Percentiles rank a stretch among this genome's conserved stretches.
These are phyloP conservation scores for Cydia splendana DNA, from an alignment of 1,140 invertebrate species.

Conservation along the genomic window DNA sequence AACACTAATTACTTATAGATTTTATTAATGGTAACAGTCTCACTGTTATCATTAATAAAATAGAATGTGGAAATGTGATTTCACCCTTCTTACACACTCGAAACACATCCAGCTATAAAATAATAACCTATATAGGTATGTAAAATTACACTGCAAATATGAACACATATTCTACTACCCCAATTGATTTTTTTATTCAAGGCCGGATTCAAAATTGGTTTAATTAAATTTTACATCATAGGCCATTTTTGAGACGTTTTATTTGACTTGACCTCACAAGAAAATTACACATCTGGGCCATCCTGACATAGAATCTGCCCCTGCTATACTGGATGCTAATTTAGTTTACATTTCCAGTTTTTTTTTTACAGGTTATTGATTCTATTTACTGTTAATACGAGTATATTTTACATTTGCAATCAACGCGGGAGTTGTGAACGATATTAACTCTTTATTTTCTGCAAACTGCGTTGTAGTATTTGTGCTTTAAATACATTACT, in stretches of 20 bases:
- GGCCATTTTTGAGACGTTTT: no score
- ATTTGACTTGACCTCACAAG: no score
- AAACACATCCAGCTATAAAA: background rate
- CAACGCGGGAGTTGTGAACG: no score
- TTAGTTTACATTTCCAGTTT: background rate
- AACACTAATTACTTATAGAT: no score
- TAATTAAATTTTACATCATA: background rate
- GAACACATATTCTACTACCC: background rate
- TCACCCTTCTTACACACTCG: background rate
- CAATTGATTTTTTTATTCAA: background rate
- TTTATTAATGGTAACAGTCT: background rate
- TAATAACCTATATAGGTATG: no score
- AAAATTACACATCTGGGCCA: no score
- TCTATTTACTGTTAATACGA: no score
- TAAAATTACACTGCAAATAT: background rate
- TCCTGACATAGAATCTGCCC: background rate
- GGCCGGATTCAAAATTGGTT: background rate
- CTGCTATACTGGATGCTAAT: background rate
- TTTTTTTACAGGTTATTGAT: no score
- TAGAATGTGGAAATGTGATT: background rate
- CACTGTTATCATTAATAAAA: background rate
- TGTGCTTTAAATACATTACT: background rate
- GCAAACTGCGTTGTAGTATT: background rate
- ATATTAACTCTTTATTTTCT: no score
- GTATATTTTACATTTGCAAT: no score